phyloP scores from a whole-genome alignment of 2,797 vertebrate species.

The Harpagifer antarcticus region DNA sequence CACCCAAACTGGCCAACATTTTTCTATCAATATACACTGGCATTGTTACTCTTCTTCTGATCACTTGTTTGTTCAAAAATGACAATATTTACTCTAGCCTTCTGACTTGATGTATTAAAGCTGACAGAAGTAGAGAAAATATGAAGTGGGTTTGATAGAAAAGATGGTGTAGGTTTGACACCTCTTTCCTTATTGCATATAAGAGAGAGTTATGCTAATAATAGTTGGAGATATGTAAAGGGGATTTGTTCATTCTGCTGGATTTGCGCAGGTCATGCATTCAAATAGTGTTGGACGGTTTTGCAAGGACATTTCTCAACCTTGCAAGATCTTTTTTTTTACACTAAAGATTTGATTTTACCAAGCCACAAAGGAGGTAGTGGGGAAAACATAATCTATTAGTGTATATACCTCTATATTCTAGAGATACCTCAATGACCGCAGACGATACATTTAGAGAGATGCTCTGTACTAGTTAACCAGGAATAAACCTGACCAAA shows the following conservation, averaged over 20 bases:
- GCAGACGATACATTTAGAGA: too few species aligned
- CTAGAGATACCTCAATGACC: background rate
- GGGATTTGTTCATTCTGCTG: background rate
- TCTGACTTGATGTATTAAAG: conserved; percentile 13
- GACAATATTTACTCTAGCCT: conserved; percentile 14
- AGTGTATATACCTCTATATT: background rate
- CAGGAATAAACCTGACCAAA: background rate
- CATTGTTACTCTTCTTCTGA: background rate
- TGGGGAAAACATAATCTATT: background rate
- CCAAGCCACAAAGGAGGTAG: background rate
- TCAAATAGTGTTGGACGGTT: conserved; percentile 11
- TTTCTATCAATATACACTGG: background rate
- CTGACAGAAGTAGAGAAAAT: too few species aligned
- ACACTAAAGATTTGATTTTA: background rate
- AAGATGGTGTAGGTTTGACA: too few species aligned
- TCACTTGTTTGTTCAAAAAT: conserved; percentile 22
- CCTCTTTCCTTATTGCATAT: background rate
- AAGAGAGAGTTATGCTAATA: background rate
- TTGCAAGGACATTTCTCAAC: background rate
- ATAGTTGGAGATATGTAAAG: background rate
- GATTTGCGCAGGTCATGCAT: background rate
- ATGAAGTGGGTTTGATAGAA: too few species aligned
- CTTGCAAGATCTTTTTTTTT: background rate
- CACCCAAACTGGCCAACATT: background rate
- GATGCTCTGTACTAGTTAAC: too few species aligned